Percentiles rank a stretch among this genome's conserved stretches.
These are phyloP conservation scores for Spodoptera picta DNA, from an alignment of 2,888 invertebrate genomes.

Conservation along the genomic window DNA sequence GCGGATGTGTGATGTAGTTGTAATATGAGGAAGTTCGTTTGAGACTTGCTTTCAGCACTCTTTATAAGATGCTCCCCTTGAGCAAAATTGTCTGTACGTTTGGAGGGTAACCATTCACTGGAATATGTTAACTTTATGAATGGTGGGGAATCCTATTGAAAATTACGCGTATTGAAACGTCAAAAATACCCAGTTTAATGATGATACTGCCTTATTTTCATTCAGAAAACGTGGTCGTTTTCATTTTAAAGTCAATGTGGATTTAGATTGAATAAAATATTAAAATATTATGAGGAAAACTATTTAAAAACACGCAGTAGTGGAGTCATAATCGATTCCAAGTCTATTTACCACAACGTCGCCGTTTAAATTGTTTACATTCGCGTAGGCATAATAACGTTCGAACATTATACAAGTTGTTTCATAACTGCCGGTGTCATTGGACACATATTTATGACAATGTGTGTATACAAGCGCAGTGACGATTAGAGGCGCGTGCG, in stretches of 20 bases:
- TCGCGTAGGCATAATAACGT: constrained; percentile 52
- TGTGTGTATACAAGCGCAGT: constrained; percentile 37
- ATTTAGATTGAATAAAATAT: constrained; percentile 9
- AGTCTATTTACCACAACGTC: constrained; percentile 36
- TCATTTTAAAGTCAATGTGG: background rate
- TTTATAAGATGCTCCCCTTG: constrained; percentile 39
- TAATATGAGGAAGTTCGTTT: constrained; percentile 57
- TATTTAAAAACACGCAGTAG: constrained; percentile 12
- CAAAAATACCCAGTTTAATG: constrained; percentile 2
- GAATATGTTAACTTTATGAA: constrained; percentile 26
- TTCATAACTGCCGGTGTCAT: constrained; percentile 62
- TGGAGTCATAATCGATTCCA: constrained; percentile 18
- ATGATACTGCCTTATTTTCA: background rate
- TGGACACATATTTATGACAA: constrained; percentile 60
- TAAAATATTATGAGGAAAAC: constrained; percentile 13
- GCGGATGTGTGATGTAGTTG: constrained; percentile 53
- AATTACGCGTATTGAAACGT: constrained; percentile 26
- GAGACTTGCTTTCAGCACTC: constrained; percentile 49
- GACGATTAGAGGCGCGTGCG: constrained; percentile 57
- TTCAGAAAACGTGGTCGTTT: background rate
- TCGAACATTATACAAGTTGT: constrained; percentile 57
- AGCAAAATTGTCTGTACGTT: constrained; percentile 44
- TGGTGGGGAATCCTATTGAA: constrained; percentile 21
- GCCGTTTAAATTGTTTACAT: constrained; percentile 50
- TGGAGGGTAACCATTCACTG: constrained; percentile 20